Evolutionary conservation across 2,113 vertebrate genomes (phyloP).

Genomic region (Lanius ludovicianus): DNA sequence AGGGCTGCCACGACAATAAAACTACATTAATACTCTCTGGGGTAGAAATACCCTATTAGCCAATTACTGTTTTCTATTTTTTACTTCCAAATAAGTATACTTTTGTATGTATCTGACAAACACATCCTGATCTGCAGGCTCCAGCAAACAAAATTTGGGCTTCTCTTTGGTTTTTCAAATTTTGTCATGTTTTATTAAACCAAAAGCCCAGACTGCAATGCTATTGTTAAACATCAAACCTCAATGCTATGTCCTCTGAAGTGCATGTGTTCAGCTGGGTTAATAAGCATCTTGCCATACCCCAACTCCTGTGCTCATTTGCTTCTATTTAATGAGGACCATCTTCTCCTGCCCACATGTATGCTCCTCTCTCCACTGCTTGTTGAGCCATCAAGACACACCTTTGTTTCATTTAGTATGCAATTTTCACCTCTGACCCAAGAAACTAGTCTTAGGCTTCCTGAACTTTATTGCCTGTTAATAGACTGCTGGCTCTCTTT

Average conservation of each 20-base stretch:
- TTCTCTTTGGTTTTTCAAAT: background rate
- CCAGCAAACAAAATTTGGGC: background rate
- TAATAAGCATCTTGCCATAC: background rate
- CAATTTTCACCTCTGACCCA: conserved; percentile 86
- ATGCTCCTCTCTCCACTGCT: conserved; percentile 56
- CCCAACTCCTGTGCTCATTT: conserved; percentile 36
- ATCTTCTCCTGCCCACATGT: conserved; percentile 60
- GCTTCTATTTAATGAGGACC: conserved; percentile 70
- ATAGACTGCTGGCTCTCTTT: conserved; percentile 84
- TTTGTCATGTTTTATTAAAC: background rate
- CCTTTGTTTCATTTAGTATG: conserved; percentile 84
- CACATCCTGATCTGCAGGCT: background rate
- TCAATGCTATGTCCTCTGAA: background rate
- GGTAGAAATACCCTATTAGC: conserved; percentile 50
- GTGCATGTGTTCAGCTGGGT: background rate
- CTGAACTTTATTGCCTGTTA: conserved; percentile 89
- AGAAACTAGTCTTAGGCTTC: conserved; percentile 84
- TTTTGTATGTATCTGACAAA: background rate
- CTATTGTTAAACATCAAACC: background rate
- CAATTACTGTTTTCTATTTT: background rate
- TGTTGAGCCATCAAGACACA: conserved; percentile 80
- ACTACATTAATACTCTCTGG: conserved; percentile 41
- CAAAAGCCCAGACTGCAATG: background rate
- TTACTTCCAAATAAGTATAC: background rate
- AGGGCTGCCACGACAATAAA: conserved; percentile 33